Evolutionary conservation across 2,797 vertebrate genomes (phyloP).

Genomic region (Crypturellus tataupa): DNA sequence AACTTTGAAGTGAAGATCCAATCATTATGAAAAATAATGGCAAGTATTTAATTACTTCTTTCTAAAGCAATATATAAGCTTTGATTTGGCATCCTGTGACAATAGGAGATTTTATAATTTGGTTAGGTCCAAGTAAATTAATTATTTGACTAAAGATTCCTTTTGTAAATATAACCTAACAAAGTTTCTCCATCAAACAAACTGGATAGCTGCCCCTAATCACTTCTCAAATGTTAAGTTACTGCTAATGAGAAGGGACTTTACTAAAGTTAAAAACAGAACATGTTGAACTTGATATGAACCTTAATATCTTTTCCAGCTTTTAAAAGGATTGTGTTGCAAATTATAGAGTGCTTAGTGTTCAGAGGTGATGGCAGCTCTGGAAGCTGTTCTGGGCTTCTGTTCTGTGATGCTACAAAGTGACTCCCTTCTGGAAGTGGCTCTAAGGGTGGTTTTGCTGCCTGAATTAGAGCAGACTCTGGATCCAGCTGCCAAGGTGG

Average conservation of each 20-base stretch:
- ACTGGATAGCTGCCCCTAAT: neutral
- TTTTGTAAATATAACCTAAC: neutral
- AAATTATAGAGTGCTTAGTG: slow-evolving; percentile 30
- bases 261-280: slow-evolving; percentile 48
- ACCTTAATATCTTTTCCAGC: slow-evolving; percentile 47
- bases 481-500: neutral
- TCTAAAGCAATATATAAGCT: neutral
- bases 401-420: neutral
- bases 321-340: slow-evolving; percentile 25
- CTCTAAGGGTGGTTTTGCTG: neutral
- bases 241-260: slow-evolving; percentile 39
- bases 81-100: neutral
- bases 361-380: neutral
- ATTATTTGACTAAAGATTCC: neutral
- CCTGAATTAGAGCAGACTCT: neutral
- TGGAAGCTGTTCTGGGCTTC: neutral
- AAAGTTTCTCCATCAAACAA: neutral
- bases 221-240: neutral
- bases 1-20: neutral
- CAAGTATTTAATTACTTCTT: neutral
- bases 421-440: neutral
- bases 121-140: neutral
- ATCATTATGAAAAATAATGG: neutral
- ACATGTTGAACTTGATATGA: neutral
- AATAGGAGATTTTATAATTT: neutral